Conservation (phyloP, 2,888 invertebrate genomes). For the Geophilus truncorum region DNA sequence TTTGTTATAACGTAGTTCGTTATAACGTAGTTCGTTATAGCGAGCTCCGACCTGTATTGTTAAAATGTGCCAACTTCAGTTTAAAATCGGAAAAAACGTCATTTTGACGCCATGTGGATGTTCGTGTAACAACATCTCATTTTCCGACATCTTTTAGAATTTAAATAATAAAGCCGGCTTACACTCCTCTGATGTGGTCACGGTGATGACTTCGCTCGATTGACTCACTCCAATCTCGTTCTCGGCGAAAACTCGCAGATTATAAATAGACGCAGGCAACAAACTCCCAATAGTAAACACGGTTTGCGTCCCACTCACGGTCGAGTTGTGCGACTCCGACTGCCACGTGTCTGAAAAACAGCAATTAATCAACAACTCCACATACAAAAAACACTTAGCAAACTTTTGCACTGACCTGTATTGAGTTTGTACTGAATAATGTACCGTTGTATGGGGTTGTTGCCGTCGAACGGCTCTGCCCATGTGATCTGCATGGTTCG, state of each 20-base stretch:
- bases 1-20: no score
- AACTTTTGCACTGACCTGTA: conserved; percentile 44
- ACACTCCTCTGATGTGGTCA: conserved; percentile 90
- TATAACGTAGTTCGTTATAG: no score
- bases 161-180: conserved; percentile 40
- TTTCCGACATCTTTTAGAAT: no score
- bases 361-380: no score
- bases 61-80: no score
- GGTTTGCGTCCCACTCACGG: conserved; percentile 30
- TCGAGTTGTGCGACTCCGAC: conserved; percentile 33
- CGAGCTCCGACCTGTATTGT: no score
- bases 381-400: neutral
- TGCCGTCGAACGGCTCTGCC: conserved; percentile 89
- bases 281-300: conserved; percentile 55
- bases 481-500: conserved; percentile 86
- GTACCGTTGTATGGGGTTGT: conserved; percentile 81
- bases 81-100: no score
- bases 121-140: no score
- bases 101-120: no score
- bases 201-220: conserved; percentile 85
- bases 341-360: conserved; percentile 35
- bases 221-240: conserved; percentile 87
- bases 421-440: conserved; percentile 82
- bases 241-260: conserved; percentile 85
- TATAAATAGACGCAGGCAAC: conserved; percentile 85